Conservation (phyloP, 2,113 vertebrate genomes). For the Rhinopomastus cyanomelas region DNA sequence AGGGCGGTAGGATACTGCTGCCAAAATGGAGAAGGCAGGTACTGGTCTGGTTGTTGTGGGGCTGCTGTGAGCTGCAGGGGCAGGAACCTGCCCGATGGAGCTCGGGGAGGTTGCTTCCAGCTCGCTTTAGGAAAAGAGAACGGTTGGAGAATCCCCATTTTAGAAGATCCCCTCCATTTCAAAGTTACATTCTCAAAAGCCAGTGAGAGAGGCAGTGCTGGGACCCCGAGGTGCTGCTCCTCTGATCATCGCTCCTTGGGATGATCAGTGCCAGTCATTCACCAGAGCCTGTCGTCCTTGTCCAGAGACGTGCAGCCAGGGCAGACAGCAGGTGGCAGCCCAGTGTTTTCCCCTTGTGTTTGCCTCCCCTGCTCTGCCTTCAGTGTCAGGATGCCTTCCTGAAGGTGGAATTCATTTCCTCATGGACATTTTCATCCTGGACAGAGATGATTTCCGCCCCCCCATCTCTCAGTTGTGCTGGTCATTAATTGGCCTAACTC, state of each 20-base stretch:
- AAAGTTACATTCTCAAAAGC: not conserved
- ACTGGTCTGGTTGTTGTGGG: not conserved
- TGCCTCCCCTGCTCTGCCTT: not conserved
- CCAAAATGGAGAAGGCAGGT: too few species aligned
- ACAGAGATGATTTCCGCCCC: not conserved
- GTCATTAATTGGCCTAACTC: not conserved
- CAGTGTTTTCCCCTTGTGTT: not conserved
- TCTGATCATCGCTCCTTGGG: too few species aligned
- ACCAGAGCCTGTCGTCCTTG: not conserved
- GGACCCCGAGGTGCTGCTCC: too few species aligned
- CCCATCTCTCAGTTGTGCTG: not conserved
- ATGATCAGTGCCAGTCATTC: too few species aligned
- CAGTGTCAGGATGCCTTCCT: not conserved
- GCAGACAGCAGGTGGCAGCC: not conserved
- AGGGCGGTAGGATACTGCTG: not conserved
- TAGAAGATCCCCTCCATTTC: not conserved
- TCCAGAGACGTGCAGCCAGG: not conserved
- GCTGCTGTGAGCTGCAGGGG: not conserved
- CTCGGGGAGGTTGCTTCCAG: not conserved
- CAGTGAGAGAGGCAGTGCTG: not conserved
- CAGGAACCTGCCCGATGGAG: not conserved
- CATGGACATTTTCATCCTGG: not conserved
- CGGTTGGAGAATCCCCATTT: not conserved
- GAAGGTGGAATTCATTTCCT: slow-evolving; percentile 11
- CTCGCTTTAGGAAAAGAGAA: not conserved